A percentile compares a stretch with the other conserved stretches of the same genome.
These are phyloP conservation scores for Azorinus chamasolen DNA, from an alignment of 2,888 invertebrate species.

Conservation along the genomic window DNA sequence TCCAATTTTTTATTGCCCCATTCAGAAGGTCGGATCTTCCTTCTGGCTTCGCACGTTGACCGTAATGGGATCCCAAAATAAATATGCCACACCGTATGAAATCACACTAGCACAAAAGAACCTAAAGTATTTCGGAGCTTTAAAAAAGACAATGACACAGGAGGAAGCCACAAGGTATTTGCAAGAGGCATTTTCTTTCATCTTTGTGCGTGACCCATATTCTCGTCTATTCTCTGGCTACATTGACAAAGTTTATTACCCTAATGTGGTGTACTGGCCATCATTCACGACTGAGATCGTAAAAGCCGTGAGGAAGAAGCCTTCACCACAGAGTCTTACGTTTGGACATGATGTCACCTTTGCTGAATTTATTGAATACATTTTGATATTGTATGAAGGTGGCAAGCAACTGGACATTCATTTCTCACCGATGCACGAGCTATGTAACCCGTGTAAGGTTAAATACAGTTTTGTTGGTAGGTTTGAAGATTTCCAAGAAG, in stretches of 20 bases:
- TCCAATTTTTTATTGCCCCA: constrained; percentile 46
- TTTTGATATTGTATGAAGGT: constrained; percentile 50
- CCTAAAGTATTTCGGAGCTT: neutral
- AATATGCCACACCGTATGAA: constrained; percentile 40
- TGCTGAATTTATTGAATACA: constrained; percentile 69
- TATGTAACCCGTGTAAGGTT: constrained; percentile 69
- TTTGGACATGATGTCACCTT: constrained; percentile 77
- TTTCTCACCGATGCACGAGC: constrained; percentile 68
- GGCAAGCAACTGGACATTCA: constrained; percentile 59
- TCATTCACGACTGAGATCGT: constrained; percentile 59
- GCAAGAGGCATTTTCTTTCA: constrained; percentile 50
- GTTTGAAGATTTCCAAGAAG: constrained; percentile 68
- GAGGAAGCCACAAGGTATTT: neutral
- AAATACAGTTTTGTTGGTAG: constrained; percentile 70
- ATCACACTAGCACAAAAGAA: constrained; percentile 2
- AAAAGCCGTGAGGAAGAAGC: constrained; percentile 31
- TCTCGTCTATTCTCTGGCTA: constrained; percentile 73
- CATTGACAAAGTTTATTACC: constrained; percentile 74
- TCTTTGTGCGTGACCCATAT: constrained; percentile 77
- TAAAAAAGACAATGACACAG: neutral
- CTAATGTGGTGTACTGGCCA: constrained; percentile 70
- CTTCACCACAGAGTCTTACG: constrained; percentile 25
- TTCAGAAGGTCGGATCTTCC: constrained; percentile 54
- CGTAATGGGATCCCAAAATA: constrained; percentile 16
- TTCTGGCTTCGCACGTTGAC: constrained; percentile 56